A percentile compares a stretch with the other conserved stretches of the same genome.
These are phyloP conservation scores for Oophaga sylvatica DNA, from an alignment of 2,797 vertebrate genomes.

Conservation along the genomic window DNA sequence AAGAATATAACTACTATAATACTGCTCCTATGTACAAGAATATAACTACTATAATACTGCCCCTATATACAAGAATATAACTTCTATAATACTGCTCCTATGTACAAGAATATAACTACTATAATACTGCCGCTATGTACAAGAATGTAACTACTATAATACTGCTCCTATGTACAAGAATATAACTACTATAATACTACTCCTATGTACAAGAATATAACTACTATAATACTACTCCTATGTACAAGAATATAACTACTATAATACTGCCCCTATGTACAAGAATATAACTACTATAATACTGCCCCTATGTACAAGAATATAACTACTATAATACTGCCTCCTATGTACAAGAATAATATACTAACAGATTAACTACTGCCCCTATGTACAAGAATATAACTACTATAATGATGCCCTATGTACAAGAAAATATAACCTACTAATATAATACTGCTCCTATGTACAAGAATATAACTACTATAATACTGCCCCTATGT, in stretches of 20 bases:
- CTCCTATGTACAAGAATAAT: neutral
- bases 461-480: neutral
- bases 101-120: neutral
- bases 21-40: neutral
- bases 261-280: too few relatives aligned
- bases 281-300: neutral
- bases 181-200: neutral
- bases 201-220: too few relatives aligned
- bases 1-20: neutral
- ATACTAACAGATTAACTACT: too few relatives aligned
- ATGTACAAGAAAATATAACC: neutral
- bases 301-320: neutral
- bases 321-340: slow-evolving; percentile 3
- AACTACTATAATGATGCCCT: neutral
- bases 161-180: neutral
- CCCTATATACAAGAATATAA: too few relatives aligned
- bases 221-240: neutral
- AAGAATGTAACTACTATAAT: neutral
- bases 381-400: too few relatives aligned
- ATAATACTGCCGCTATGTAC: neutral
- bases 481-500: neutral
- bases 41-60: neutral
- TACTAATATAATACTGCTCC: neutral
- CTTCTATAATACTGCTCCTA: neutral
- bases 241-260: neutral